Base-by-base conservation (phyloP, 2,797 vertebrate genomes). In the Dermochelys coriacea region DNA sequence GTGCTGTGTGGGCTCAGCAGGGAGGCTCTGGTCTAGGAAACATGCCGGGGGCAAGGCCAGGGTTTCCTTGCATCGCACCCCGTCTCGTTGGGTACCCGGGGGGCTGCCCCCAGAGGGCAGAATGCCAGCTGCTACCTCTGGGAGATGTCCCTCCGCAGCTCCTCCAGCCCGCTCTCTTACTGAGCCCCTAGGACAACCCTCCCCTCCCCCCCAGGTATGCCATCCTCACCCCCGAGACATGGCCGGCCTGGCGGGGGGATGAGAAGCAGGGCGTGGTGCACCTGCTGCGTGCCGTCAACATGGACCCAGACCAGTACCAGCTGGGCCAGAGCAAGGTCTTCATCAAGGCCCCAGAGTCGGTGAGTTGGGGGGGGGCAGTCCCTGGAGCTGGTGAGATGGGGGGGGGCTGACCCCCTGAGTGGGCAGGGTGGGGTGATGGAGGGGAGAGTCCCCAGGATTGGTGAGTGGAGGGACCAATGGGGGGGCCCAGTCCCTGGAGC, bases 221-320 rank as follows among this genome's bases (percentile, higher is more conserved):
- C 88, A 99, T 99, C 94, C 96, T 99, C 93, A 99, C 99, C 3
- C 98, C 85, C 57, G 98, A 99, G 96, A 98, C 98, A 0, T 99
- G 98, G 98, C 99, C 99, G 0, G 27, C 41, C 8, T 99, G 99
- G 99, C 96, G 78, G 16, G 99, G 98, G 0, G 98, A 98, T 1
- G 95, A 98, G 97, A 98, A 96, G 14, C 96, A 98, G 59, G 99
- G 99, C 0, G 98, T 99, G 14, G 94, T 98, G 21, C 98, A 98
- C 91, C 98, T 99, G 34, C 98, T 99, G 64, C 94, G 87, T 37
- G 98, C 98, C 0, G 99, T 99, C 80, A 97, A 99, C 93, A 99
- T 99, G 98, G 99, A 99, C 86, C 94, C 98, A 1, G 99, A 99
- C 95, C 98, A 99, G 97, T 99, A 97, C 98, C 99, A 99, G 96